Evolutionary conservation across 1,140 invertebrate species (phyloP).

Genomic region (Lutraria rhynchaena): DNA sequence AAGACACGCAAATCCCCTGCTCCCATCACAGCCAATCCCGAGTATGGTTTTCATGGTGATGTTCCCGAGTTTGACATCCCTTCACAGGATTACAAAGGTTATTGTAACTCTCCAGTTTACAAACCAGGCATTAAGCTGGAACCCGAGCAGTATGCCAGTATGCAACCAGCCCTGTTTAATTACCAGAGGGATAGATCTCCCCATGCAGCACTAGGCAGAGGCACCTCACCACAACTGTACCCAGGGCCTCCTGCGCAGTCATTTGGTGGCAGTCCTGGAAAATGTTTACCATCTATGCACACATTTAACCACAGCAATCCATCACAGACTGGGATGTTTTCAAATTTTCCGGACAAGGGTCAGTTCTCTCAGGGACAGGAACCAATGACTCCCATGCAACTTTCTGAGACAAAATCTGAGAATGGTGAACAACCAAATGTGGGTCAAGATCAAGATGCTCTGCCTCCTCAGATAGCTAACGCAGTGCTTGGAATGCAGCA

Average conservation of each 20-base stretch:
- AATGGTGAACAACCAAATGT: not conserved
- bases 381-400: not conserved
- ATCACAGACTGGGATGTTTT: slow-evolving; percentile 18
- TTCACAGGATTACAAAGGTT: slow-evolving; percentile 50
- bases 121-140: slow-evolving; percentile 15
- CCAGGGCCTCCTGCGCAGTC: slow-evolving; percentile 40
- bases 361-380: slow-evolving; percentile 6
- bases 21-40: slow-evolving; percentile 23
- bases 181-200: slow-evolving; percentile 43
- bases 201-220: not conserved
- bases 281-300: slow-evolving; percentile 31
- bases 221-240: slow-evolving; percentile 37
- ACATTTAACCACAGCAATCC: not conserved
- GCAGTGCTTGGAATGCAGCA: slow-evolving; percentile 84
- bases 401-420: slow-evolving; percentile 7
- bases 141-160: slow-evolving; percentile 44
- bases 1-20: slow-evolving; percentile 30
- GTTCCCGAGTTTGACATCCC: slow-evolving; percentile 33
- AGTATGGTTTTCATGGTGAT: slow-evolving; percentile 5
- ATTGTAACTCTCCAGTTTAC: slow-evolving; percentile 33
- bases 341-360: slow-evolving; percentile 3
- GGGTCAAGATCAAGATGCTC: slow-evolving; percentile 22
- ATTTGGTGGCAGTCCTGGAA: slow-evolving; percentile 36
- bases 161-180: slow-evolving; percentile 49
- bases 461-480: slow-evolving; percentile 49